Percentiles rank a stretch among this genome's conserved stretches.
Evolutionary conservation across 2,888 invertebrate species (phyloP).

Genomic region (Hypercompe scribonia): DNA sequence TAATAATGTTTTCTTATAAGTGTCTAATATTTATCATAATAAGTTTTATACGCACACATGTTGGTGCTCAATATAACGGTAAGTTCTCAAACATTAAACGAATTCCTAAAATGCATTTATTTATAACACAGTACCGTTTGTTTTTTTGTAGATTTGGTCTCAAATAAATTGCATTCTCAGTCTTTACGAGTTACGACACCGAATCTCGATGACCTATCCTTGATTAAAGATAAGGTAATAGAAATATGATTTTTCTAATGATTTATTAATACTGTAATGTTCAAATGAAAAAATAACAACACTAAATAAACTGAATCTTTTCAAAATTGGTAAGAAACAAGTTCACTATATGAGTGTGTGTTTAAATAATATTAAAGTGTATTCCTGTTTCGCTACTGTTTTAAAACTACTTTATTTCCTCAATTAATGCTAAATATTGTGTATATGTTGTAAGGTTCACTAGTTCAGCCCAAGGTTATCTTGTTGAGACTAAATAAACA

Average conservation of each 20-base stretch:
- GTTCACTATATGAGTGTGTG: background rate
- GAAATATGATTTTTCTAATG: background rate
- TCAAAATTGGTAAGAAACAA: background rate
- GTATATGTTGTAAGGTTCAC: background rate
- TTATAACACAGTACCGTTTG: background rate
- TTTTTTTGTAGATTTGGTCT: conserved; percentile 26
- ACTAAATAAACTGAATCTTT: background rate
- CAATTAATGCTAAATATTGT: background rate
- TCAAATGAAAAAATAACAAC: background rate
- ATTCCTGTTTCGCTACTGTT: background rate
- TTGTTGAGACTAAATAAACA: background rate
- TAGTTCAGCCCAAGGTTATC: background rate
- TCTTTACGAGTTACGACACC: background rate
- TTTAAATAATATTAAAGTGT: background rate
- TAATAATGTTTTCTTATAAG: conserved; percentile 6
- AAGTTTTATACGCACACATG: conserved; percentile 3
- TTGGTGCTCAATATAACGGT: conserved; percentile 11
- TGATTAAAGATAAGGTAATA: conserved; percentile 8
- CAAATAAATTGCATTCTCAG: background rate
- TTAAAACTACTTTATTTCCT: background rate
- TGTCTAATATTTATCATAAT: conserved; percentile 15
- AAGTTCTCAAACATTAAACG: background rate
- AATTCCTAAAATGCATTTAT: background rate
- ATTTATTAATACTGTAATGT: background rate
- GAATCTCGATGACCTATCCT: background rate